phyloP scores from a whole-genome alignment of 1,140 invertebrate species.

The Dryas iulia region DNA sequence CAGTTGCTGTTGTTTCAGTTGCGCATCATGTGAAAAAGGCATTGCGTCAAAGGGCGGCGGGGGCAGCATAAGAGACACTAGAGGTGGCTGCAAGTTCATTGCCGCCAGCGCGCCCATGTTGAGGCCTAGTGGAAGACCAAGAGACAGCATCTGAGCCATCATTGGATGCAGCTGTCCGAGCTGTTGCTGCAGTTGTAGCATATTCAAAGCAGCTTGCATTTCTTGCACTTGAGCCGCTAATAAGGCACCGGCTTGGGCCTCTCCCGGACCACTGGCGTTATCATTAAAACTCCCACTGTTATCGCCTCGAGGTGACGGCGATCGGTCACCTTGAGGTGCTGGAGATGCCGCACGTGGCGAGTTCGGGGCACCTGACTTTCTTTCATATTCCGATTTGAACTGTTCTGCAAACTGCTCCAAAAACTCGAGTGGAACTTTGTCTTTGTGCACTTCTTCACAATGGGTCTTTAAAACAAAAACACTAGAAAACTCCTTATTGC shows the following conservation, averaged over 20 bases:
- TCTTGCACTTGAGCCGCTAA: conserved; percentile 90
- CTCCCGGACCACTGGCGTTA: conserved; percentile 83
- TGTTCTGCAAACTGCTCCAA: conserved; percentile 95
- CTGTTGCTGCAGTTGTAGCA: conserved; percentile 93
- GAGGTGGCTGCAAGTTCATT: conserved; percentile 92
- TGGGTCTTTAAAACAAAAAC: conserved; percentile 97
- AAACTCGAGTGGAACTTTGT: conserved; percentile 93
- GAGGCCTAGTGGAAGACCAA: conserved; percentile 91
- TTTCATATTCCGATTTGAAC: conserved; percentile 92
- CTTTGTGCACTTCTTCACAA: conserved; percentile 96
- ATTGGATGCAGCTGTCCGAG: conserved; percentile 89
- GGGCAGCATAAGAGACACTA: conserved; percentile 95
- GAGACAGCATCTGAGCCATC: conserved; percentile 83
- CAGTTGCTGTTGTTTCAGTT: conserved; percentile 86
- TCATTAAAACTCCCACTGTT: conserved; percentile 71
- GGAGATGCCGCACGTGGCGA: conserved; percentile 82
- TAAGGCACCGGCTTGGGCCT: conserved; percentile 78
- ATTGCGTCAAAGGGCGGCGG: conserved; percentile 87
- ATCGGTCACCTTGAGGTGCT: conserved; percentile 69
- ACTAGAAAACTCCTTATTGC: conserved; percentile 96
- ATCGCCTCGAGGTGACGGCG: conserved; percentile 81
- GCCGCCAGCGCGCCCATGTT: conserved; percentile 91
- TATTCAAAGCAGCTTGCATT: conserved; percentile 92
- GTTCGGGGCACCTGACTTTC: conserved; percentile 87
- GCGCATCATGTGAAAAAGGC: conserved; percentile 80